Percentiles rank a stretch among this genome's conserved stretches.
phyloP scores from a whole-genome alignment of 2,113 vertebrate genomes.

The Pluvianellus socialis region DNA sequence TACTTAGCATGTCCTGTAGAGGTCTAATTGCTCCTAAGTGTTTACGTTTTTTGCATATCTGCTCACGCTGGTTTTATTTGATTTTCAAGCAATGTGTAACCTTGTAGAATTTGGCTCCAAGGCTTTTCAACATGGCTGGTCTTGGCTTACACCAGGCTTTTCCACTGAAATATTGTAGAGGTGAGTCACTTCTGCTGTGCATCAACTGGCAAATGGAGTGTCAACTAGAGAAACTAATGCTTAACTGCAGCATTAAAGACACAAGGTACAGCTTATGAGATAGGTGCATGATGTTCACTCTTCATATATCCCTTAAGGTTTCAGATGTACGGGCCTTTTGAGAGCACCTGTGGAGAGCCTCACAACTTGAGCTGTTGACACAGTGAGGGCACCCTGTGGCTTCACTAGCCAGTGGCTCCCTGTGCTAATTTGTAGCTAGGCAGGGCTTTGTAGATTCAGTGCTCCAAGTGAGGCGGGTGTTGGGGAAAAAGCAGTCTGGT shows the following conservation, averaged over 20 bases:
- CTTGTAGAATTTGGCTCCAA: not conserved
- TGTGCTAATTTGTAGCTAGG: not conserved
- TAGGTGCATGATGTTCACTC: not conserved
- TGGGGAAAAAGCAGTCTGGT: not conserved
- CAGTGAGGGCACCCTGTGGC: accelerated
- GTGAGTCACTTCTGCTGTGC: not conserved
- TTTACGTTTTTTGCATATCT: not conserved
- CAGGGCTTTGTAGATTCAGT: not conserved
- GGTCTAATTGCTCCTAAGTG: not conserved
- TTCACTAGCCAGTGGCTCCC: not conserved
- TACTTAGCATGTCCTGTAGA: not conserved
- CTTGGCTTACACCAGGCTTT: not conserved
- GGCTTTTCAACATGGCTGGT: not conserved
- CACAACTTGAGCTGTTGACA: not conserved
- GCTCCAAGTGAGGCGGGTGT: not conserved
- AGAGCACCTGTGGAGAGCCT: not conserved
- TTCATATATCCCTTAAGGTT: not conserved
- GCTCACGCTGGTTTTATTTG: not conserved
- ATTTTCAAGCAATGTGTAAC: not conserved
- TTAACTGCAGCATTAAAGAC: not conserved
- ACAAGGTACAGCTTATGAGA: not conserved
- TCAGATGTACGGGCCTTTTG: not conserved
- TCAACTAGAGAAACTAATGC: not conserved
- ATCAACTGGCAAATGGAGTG: not conserved
- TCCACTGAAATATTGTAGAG: not conserved